Evolutionary conservation across 2,888 invertebrate genomes (phyloP).

Genomic region (Tiliacea citrago): DNA sequence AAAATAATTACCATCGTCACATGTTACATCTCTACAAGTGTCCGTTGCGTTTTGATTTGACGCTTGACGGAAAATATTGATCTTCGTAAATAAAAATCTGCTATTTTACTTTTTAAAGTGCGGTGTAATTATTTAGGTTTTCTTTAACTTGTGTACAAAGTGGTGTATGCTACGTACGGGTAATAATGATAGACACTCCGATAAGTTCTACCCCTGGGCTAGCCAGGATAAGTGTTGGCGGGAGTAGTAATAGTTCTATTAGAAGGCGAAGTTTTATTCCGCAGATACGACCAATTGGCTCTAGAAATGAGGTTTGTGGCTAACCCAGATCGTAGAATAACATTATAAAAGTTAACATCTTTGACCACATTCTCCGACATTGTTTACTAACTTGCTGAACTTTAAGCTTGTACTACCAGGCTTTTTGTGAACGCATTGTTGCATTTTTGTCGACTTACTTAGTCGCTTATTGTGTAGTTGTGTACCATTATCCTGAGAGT

Average conservation of each 20-base stretch:
- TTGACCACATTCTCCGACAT: not conserved
- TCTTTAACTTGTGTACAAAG: slow-evolving; percentile 6
- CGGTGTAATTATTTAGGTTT: slow-evolving; percentile 4
- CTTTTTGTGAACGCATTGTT: not conserved
- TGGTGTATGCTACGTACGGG: slow-evolving; percentile 41
- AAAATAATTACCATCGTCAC: not conserved
- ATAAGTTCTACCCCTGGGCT: slow-evolving; percentile 80
- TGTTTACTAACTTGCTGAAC: not conserved
- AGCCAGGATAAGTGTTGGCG: slow-evolving; percentile 82
- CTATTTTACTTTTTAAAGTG: not conserved
- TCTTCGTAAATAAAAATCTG: slow-evolving; percentile 21
- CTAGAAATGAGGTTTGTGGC: slow-evolving; percentile 79
- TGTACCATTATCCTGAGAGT: not conserved
- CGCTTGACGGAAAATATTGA: slow-evolving; percentile 35
- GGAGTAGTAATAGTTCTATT: slow-evolving; percentile 80
- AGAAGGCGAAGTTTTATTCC: slow-evolving; percentile 83
- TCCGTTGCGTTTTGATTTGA: slow-evolving; percentile 71
- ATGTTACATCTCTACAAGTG: slow-evolving; percentile 23
- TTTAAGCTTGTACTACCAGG: not conserved
- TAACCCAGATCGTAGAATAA: not conserved
- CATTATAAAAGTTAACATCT: not conserved
- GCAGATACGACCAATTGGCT: slow-evolving; percentile 71
- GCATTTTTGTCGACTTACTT: not conserved
- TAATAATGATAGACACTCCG: slow-evolving; percentile 80
- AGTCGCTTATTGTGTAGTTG: not conserved